Evolutionary conservation across 2,113 vertebrate species (phyloP).

Genomic region (Tringa solitaria): DNA sequence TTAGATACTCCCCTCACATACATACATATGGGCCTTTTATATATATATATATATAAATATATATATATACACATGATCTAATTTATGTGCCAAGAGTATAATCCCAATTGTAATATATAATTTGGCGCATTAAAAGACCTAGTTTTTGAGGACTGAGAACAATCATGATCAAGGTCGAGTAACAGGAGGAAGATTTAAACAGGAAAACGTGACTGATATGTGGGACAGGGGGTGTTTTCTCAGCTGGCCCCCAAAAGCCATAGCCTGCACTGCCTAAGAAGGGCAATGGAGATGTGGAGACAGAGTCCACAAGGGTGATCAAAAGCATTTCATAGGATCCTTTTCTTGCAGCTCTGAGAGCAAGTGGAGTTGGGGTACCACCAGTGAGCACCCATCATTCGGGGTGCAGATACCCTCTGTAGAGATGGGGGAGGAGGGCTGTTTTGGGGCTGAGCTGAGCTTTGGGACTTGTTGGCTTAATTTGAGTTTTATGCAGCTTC

Average conservation of each 20-base stretch:
- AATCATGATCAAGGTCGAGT: not conserved
- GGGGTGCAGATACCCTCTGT: not conserved
- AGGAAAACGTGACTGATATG: not conserved
- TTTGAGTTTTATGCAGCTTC: not conserved
- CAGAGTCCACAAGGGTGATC: not conserved
- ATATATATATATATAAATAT: not conserved
- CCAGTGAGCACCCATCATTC: not conserved
- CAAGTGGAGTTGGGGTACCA: not conserved
- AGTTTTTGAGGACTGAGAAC: not conserved
- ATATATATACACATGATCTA: not conserved
- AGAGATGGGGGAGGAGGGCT: not conserved
- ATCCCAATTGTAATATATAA: constrained; percentile 31
- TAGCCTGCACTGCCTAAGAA: not conserved
- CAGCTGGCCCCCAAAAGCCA: not conserved
- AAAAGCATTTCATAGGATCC: no score
- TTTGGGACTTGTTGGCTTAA: not conserved
- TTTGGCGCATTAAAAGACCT: constrained; percentile 40
- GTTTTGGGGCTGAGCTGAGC: not conserved
- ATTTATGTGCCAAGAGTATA: constrained; percentile 1
- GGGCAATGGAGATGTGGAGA: no score
- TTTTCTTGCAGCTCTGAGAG: not conserved
- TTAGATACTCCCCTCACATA: not conserved
- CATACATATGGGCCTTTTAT: no score
- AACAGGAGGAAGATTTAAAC: not conserved
- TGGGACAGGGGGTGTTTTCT: not conserved